Percentiles rank a stretch among this genome's conserved stretches.
Conservation (phyloP, 2,888 invertebrate species). For the Trachelus stipa region DNA sequence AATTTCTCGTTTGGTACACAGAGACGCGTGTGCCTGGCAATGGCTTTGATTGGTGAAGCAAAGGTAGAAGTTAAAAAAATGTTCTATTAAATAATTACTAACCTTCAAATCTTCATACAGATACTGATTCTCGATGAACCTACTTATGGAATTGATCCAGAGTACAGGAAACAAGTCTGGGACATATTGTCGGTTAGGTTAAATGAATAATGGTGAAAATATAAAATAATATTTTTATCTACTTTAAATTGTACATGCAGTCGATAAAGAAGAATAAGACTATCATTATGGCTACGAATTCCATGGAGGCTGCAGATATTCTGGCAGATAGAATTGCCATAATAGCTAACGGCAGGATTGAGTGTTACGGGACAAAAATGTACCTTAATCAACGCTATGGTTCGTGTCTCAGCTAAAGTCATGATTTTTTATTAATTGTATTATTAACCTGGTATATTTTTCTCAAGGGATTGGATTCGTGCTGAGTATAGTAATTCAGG, state of each 20-base stretch:
- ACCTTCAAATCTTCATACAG: constrained; percentile 13
- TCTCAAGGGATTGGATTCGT: constrained; percentile 30
- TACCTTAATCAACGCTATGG: constrained; percentile 38
- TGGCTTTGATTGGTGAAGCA: constrained; percentile 38
- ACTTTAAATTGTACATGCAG: constrained; percentile 4
- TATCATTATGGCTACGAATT: constrained; percentile 38
- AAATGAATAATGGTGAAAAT: background rate
- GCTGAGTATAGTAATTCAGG: constrained; percentile 26
- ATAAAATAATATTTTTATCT: background rate
- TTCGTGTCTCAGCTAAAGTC: background rate
- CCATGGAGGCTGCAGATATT: constrained; percentile 38
- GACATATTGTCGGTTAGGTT: constrained; percentile 28
- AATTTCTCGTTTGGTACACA: constrained; percentile 24
- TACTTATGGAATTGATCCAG: constrained; percentile 33
- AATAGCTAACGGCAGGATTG: constrained; percentile 34
- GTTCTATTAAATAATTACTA: background rate
- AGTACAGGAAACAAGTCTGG: constrained; percentile 32
- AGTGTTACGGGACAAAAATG: constrained; percentile 38
- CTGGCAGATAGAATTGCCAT: constrained; percentile 39
- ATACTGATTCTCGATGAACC: constrained; percentile 39
- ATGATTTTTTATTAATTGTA: background rate
- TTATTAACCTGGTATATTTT: background rate
- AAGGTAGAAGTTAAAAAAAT: constrained; percentile 17
- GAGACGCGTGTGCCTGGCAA: constrained; percentile 35
- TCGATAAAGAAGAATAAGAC: constrained; percentile 31